Percentiles rank a stretch among this genome's conserved stretches.
These are phyloP conservation scores for Marmota flaviventris DNA, from an alignment of 2,113 vertebrate genomes.

Conservation along the genomic window DNA sequence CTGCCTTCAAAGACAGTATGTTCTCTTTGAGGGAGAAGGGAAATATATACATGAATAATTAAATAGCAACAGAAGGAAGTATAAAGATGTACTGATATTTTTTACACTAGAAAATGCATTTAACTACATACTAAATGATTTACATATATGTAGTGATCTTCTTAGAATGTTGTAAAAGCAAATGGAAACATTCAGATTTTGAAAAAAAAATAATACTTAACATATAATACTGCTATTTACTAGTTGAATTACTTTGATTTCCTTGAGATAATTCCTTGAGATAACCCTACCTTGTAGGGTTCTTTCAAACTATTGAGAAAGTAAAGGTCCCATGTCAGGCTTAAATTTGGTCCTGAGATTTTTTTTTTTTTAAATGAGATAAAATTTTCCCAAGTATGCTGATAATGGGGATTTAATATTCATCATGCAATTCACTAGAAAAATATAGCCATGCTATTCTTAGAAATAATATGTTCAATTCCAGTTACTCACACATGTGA, in stretches of 20 bases:
- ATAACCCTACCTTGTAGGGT: background rate
- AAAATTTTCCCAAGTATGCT: background rate
- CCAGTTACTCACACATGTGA: conserved; percentile 73
- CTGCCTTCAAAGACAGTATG: conserved; percentile 22
- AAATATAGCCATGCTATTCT: conserved; percentile 80
- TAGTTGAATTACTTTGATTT: conserved; percentile 34
- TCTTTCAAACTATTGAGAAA: background rate
- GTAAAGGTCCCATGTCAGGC: background rate
- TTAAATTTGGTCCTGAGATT: background rate
- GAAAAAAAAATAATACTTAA: background rate
- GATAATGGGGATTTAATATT: background rate
- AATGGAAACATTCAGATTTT: background rate
- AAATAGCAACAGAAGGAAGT: conserved; percentile 10
- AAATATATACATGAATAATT: conserved; percentile 40
- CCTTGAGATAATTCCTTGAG: background rate
- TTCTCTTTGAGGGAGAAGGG: conserved; percentile 13
- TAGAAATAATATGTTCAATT: conserved; percentile 82
- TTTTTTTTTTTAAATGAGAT: conserved; percentile 17
- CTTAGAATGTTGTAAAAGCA: background rate
- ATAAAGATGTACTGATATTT: background rate
- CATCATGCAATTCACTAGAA: conserved; percentile 4
- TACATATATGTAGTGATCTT: background rate
- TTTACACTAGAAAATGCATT: background rate
- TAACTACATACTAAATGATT: conserved; percentile 13
- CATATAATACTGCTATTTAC: background rate